These are phyloP conservation scores for Poecilobothrus nobilitatus DNA, from an alignment of 2,888 invertebrate species.

Conservation along the genomic window DNA sequence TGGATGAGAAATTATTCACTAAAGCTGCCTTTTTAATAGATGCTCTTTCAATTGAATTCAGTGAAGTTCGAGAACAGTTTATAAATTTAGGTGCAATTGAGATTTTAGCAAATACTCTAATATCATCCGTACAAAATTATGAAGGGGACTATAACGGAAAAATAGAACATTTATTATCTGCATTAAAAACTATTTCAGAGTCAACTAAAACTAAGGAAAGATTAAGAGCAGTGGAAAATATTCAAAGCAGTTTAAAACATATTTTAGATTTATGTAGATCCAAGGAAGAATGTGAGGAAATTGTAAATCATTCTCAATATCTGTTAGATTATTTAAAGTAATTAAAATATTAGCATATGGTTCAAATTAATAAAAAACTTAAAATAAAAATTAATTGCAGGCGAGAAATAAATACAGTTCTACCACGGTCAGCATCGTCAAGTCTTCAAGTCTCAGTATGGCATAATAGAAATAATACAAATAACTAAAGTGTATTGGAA, in stretches of 20 bases:
- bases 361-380: background rate
- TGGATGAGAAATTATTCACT: conserved; percentile 51
- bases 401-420: background rate
- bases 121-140: conserved; percentile 16
- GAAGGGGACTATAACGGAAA: conserved; percentile 24
- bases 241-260: conserved; percentile 17
- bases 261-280: conserved; percentile 17
- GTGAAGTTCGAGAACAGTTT: conserved; percentile 45
- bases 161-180: conserved; percentile 27
- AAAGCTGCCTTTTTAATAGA: conserved; percentile 67
- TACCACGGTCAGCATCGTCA: background rate
- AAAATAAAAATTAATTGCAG: background rate
- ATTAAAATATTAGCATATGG: background rate
- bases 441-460: background rate
- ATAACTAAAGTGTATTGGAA: no score
- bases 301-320: background rate
- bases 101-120: conserved; percentile 23
- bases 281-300: conserved; percentile 26
- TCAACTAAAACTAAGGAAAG: conserved; percentile 19
- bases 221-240: conserved; percentile 13
- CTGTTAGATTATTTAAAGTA: background rate
- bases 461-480: background rate
- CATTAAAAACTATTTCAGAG: conserved; percentile 25
- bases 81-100: conserved; percentile 25
- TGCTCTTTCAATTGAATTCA: conserved; percentile 49